phyloP scores from a whole-genome alignment of 2,113 vertebrate genomes.

The Apodemus sylvaticus region DNA sequence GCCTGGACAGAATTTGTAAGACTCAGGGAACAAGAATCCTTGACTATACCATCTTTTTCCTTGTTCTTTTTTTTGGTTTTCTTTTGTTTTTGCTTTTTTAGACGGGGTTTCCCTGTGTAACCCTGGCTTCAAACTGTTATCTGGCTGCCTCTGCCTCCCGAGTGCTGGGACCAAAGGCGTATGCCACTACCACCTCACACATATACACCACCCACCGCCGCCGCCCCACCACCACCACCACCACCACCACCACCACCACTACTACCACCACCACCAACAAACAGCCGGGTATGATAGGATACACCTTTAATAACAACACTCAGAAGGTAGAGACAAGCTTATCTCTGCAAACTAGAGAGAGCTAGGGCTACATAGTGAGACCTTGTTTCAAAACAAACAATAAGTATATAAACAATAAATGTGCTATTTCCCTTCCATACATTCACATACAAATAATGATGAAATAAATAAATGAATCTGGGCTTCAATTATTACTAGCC shows the following conservation, averaged over 20 bases:
- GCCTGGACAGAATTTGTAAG: not conserved
- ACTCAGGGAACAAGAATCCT: not conserved
- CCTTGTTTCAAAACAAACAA: not conserved
- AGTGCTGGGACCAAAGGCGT: not conserved
- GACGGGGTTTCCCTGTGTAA: not conserved
- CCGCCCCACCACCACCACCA: too few relatives aligned
- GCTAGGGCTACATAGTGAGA: not conserved
- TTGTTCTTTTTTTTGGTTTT: not conserved
- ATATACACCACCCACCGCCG: not conserved
- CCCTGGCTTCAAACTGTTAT: not conserved
- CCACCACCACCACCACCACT: too few relatives aligned
- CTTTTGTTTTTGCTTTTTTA: not conserved
- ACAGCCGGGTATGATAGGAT: not conserved
- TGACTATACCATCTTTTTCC: not conserved
- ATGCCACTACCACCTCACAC: not conserved
- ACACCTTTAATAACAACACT: not conserved
- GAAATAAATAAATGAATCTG: not conserved
- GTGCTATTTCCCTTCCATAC: not conserved
- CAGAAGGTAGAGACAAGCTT: too few relatives aligned
- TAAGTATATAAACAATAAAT: not conserved
- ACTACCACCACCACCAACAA: too few relatives aligned
- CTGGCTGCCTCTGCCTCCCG: not conserved
- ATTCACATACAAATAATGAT: not conserved
- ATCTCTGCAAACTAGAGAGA: too few relatives aligned
- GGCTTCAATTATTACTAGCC: slow-evolving; percentile 17